These are phyloP conservation scores for Sturmia bella DNA, from an alignment of 2,888 invertebrate genomes.

Conservation along the genomic window DNA sequence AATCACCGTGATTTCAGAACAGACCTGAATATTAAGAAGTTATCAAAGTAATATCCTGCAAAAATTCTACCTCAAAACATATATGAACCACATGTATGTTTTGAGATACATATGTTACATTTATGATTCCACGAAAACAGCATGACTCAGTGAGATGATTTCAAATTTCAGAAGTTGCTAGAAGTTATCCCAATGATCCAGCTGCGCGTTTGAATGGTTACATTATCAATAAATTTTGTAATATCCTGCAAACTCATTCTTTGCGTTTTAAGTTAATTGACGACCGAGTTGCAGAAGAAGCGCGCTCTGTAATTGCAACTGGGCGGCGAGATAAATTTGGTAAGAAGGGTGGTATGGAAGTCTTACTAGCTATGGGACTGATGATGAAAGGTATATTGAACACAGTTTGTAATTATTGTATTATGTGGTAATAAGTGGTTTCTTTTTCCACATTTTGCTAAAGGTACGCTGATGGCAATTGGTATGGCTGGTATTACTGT, in stretches of 20 bases:
- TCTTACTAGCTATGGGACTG: conserved; percentile 84
- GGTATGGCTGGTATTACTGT: conserved; percentile 89
- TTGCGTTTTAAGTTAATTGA: conserved; percentile 88
- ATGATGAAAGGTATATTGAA: conserved; percentile 84
- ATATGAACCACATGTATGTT: neutral
- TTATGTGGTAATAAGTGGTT: neutral
- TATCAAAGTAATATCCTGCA: too few species aligned
- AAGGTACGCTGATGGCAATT: conserved; percentile 88
- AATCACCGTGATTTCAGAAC: too few species aligned
- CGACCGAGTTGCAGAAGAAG: conserved; percentile 84
- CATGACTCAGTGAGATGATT: too few species aligned
- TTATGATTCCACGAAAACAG: too few species aligned
- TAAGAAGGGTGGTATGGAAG: conserved; percentile 83
- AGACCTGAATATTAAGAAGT: too few species aligned
- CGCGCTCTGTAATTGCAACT: conserved; percentile 83
- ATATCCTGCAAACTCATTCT: conserved; percentile 88
- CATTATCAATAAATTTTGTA: conserved; percentile 87
- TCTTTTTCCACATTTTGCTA: neutral
- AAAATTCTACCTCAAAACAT: too few species aligned
- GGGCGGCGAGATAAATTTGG: conserved; percentile 84
- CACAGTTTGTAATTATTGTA: neutral
- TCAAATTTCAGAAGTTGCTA: conserved; percentile 85
- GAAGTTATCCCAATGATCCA: conserved; percentile 89
- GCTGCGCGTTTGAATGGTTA: conserved; percentile 90
- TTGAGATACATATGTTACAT: too few species aligned